These are phyloP conservation scores for Molothrus aeneus DNA, from an alignment of 2,797 vertebrate species.

Conservation along the genomic window DNA sequence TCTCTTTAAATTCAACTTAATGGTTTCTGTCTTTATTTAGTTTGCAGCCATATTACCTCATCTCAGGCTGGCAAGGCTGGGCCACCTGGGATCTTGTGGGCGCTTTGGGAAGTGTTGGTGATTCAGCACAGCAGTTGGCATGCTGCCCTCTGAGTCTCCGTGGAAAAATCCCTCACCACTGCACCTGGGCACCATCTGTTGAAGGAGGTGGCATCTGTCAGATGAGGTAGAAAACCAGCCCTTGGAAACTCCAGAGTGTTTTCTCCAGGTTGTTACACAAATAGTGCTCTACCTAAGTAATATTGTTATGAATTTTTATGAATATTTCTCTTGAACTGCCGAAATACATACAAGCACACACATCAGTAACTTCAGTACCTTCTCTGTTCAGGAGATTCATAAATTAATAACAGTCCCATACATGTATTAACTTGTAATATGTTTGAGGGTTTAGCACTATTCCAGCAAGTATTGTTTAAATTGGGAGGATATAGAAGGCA, in stretches of 20 bases:
- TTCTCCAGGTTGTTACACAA: background rate
- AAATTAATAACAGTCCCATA: background rate
- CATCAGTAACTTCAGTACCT: background rate
- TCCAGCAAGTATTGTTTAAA: background rate
- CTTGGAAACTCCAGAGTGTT: background rate
- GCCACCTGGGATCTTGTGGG: background rate
- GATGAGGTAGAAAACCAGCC: background rate
- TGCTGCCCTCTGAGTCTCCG: accelerated
- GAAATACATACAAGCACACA: background rate
- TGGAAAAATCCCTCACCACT: background rate
- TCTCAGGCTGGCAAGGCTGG: background rate
- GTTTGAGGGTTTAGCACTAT: background rate
- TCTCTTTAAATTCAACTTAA: background rate
- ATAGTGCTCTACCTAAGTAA: background rate
- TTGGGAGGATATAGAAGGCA: background rate
- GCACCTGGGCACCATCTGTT: accelerated
- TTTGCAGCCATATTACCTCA: slow-evolving; percentile 3
- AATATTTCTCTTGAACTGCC: background rate
- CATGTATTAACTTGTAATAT: background rate
- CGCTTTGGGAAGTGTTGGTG: background rate
- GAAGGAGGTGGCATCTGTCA: background rate
- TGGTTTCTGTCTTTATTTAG: background rate
- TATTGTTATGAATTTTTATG: background rate
- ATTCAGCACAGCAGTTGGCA: background rate
- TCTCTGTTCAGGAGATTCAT: background rate